Base-by-base conservation (phyloP, 2,888 invertebrate genomes). In the Cryptus armator region DNA sequence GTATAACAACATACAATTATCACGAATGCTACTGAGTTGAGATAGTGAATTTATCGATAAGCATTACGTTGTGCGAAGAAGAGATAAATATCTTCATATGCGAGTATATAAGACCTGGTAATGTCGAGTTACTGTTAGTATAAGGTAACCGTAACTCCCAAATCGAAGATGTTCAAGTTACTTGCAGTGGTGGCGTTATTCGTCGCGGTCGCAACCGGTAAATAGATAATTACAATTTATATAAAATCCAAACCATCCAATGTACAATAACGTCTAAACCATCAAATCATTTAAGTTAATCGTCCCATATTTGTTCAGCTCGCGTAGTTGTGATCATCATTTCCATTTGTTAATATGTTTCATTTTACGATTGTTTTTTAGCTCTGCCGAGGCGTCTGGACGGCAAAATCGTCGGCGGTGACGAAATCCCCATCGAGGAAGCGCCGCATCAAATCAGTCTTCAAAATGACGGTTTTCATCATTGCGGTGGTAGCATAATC, bases 401-500 rank as follows among this genome's bases (percentile, higher is more conserved):
- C 59, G 59, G 59, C 59, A 59, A 32, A 12, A 59, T 59, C 59
- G 68, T 84, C 62, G 19, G 68, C 46, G 84, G 84, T 14, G 32
- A 62, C 64, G 93, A 94, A 64, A 93, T 94, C 0, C 94, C 94
- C 19, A 95, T 95, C 76, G 93, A 91, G 0, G 92, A 93, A 1
- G 94, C 93, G 1, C 95, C 95, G 0, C 94, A 95, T 87, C 95
- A 95, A 87, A 86, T 90, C 10, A 89, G 88, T 44, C 1, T 91
- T 4, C 89, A 86, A 16, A 0, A 16, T 0, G 2, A 7, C 0
- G 94, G 95, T 0, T 88, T 91, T 0, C 95, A 95, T 86, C 89
- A 92, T 0, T 96, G 96, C 86, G 96, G 96, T 0, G 96, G 95
- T 0, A 93, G 95, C 7, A 94, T 95, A 24, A 93, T 96, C 16